Base-by-base conservation (phyloP, 2,113 vertebrate species). In the Sceloporus tristichus region DNA sequence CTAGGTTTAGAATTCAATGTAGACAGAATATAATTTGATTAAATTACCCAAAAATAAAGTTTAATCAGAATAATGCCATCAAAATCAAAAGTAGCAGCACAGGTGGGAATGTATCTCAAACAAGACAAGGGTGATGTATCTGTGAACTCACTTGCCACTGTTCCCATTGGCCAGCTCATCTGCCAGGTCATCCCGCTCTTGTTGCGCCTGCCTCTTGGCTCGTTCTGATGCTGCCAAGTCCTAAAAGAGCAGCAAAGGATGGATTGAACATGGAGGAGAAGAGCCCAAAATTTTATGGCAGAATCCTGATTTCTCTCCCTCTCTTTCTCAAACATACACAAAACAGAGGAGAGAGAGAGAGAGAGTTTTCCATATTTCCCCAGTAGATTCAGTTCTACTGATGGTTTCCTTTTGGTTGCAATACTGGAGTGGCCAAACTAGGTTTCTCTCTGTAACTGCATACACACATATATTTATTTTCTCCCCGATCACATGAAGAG, bases 121-220 rank as follows among this genome's bases (percentile, higher is more conserved):
- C 6, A 27, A 42, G n/a, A 19, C 21, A 42, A 34, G 40, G 18
- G n/a, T n/a, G 4, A 78, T 4, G 7, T 13, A 2, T 10, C 38
- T 1, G 21, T 54, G 77, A 88, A 97, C 98, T 93, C 70, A 98
- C 98, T 98, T 98, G 95, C 97, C 97, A 40, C 97, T 96, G 86
- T 95, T 96, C 88, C 95, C 97, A 75, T 96, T 98, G 92, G 98
- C 95, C 92, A 98, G 95, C 90, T 98, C 98, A 0, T 98, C 98
- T 0, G 97, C 96, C 93, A 98, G 79, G 89, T 98, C 98, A 0
- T 98, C 98, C 86, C 98, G 96, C 86, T 98, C 98, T 94, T 98
- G 98, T 92, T 98, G 98, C 54, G 98, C 97, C 92, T 98, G 98
- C 82, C 98, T 96, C 88, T 94, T 97, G 90, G 97, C 97, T 5